Conservation (phyloP, 2,888 invertebrate species). For the Lasiommata megera region DNA sequence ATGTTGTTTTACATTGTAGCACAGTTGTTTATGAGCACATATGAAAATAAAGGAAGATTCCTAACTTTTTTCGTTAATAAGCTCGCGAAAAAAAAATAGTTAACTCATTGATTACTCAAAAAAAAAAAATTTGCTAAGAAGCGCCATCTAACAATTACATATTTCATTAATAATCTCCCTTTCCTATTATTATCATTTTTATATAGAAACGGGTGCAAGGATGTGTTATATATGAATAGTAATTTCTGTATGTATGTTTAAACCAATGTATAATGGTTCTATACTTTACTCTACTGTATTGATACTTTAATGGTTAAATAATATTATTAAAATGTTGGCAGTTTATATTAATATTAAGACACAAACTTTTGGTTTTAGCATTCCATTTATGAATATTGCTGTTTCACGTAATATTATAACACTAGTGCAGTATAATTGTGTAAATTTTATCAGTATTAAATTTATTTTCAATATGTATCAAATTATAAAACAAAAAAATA, state of each 20-base stretch:
- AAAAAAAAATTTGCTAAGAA: too few relatives aligned
- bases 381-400: background rate
- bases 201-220: background rate
- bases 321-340: background rate
- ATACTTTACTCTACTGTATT: too few relatives aligned
- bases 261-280: background rate
- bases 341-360: background rate
- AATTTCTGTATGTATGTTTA: background rate
- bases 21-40: background rate
- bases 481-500: too few relatives aligned
- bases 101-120: too few relatives aligned
- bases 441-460: slow-evolving; percentile 5
- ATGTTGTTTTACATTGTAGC: too few relatives aligned
- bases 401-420: background rate
- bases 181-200: background rate
- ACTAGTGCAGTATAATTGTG: background rate
- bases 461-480: background rate
- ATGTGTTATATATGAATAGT: too few relatives aligned
- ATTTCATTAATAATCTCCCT: too few relatives aligned
- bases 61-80: too few relatives aligned
- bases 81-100: too few relatives aligned
- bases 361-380: background rate
- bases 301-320: background rate
- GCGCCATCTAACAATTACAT: too few relatives aligned
- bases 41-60: too few relatives aligned